Evolutionary conservation across 1,140 invertebrate species (phyloP), one percentile per base, ranked within the genome.

Genomic region (Argopecten irradians): DNA sequence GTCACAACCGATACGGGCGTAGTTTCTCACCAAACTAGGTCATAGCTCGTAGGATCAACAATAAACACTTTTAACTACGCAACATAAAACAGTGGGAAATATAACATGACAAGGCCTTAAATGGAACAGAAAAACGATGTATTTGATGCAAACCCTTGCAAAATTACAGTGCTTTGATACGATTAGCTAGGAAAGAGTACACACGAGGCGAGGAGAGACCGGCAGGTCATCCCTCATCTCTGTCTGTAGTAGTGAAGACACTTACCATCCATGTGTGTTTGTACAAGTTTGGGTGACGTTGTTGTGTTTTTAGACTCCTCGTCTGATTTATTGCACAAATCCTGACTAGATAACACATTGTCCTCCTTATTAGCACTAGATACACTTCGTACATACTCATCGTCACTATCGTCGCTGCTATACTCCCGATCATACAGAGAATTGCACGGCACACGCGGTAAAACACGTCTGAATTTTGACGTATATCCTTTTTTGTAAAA

Each of bases 251-350:
- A 22, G 28, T 28, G 11, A 11, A 19, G 43, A 5, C 28, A 71
- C 55, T 71, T 71, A 71, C 55, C 55, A 71, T 71, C 55, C 55
- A 71, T 71, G 55, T 71, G 55, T 28, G 55, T 71, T 71, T 71
- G 55, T n/a, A 28, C n/a, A 3, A 71, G 55, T 71, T 71, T 71
- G 22, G n/a, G n/a, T 55, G 55, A 5, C 5, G 22, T 28, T 16
- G 22, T 28, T 8, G 8, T n/a, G 28, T 28, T 71, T 71, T 71
- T 71, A 71, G 22, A 28, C n/a, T 71, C 55, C 55, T 71, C 55
- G 55, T 46, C 43, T 22, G 55, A 71, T n/a, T 71, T 71, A 71
- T 71, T 71, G 55, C 55, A 71, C 55, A 28, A 28, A 28, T 71
- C 55, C 19, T 71, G 55, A 71, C 55, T 71, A 71, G 55, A 71